Evolutionary conservation across 2,113 vertebrate species (phyloP).

Genomic region (Strigops habroptila): DNA sequence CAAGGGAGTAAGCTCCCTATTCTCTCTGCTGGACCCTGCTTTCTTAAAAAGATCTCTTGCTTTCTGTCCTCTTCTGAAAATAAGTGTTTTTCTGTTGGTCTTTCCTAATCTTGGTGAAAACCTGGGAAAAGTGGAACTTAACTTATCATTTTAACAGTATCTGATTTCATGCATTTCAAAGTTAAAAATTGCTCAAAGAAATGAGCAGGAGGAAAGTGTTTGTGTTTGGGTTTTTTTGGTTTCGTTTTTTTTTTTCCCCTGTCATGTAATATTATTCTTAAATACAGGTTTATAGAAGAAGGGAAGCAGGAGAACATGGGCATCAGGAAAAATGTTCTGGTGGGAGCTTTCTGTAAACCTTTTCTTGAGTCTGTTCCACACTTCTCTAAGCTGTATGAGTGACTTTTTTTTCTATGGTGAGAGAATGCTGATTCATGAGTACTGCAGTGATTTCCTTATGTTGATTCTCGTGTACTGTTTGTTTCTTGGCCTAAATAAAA

Average conservation of each 20-base stretch:
- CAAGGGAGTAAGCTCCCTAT: conserved; percentile 43
- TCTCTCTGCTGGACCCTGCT: conserved; percentile 62
- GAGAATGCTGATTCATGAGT: neutral
- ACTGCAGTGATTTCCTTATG: neutral
- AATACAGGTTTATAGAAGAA: neutral
- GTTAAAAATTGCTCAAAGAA: neutral
- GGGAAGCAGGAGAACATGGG: neutral
- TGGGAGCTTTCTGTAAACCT: neutral
- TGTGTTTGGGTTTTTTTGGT: neutral
- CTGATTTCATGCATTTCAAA: neutral
- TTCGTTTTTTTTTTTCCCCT: neutral
- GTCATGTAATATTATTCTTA: neutral
- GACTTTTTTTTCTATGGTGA: neutral
- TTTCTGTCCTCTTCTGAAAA: conserved; percentile 59
- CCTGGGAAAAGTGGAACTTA: neutral
- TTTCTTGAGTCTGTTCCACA: neutral
- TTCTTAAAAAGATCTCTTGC: conserved; percentile 46
- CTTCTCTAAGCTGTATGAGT: neutral
- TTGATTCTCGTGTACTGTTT: neutral
- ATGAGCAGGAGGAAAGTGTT: neutral
- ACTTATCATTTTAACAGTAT: neutral
- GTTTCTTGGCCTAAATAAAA: neutral
- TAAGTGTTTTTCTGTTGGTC: conserved; percentile 13
- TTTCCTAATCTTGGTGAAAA: conserved; percentile 5
- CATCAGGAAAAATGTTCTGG: neutral